phyloP scores from a whole-genome alignment of 1,140 invertebrate genomes.

The Hyles vespertilio region DNA sequence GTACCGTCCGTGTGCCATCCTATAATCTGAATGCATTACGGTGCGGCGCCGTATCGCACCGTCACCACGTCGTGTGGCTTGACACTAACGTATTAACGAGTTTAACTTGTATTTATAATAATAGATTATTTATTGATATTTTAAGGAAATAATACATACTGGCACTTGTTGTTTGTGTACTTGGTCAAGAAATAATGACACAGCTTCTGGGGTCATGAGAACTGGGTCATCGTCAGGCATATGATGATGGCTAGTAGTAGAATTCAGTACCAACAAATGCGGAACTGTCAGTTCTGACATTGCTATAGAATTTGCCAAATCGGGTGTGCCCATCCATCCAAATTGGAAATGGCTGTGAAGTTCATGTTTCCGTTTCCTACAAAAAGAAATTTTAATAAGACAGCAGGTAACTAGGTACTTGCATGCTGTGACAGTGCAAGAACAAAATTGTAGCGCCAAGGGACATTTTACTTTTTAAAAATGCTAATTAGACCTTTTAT shows the following conservation, averaged over 20 bases:
- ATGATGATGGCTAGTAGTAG: slow-evolving; percentile 92
- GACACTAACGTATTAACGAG: too few relatives aligned
- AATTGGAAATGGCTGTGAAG: slow-evolving; percentile 93
- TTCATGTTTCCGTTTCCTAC: slow-evolving; percentile 82
- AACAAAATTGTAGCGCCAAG: too few relatives aligned
- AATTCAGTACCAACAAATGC: slow-evolving; percentile 92
- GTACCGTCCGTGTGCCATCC: too few relatives aligned
- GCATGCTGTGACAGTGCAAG: too few relatives aligned
- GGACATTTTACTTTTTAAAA: too few relatives aligned
- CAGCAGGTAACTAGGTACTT: too few relatives aligned
- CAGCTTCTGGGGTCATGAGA: slow-evolving; percentile 86
- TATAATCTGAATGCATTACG: too few relatives aligned
- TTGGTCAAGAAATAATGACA: slow-evolving; percentile 86
- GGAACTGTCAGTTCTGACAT: slow-evolving; percentile 90
- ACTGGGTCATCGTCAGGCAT: slow-evolving; percentile 89
- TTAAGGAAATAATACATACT: slow-evolving; percentile 50
- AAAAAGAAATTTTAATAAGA: slow-evolving; percentile 11
- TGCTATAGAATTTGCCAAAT: slow-evolving; percentile 93
- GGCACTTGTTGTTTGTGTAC: slow-evolving; percentile 84
- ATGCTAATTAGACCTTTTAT: too few relatives aligned
- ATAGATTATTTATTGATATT: background rate
- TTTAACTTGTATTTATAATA: too few relatives aligned
- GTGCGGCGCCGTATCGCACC: too few relatives aligned
- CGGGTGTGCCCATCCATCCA: slow-evolving; percentile 91
- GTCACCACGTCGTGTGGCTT: too few relatives aligned